Percentiles rank a stretch among this genome's conserved stretches.
These are phyloP conservation scores for Chromoteleia sp. DNA, from an alignment of 2,888 invertebrate genomes.

Conservation along the genomic window DNA sequence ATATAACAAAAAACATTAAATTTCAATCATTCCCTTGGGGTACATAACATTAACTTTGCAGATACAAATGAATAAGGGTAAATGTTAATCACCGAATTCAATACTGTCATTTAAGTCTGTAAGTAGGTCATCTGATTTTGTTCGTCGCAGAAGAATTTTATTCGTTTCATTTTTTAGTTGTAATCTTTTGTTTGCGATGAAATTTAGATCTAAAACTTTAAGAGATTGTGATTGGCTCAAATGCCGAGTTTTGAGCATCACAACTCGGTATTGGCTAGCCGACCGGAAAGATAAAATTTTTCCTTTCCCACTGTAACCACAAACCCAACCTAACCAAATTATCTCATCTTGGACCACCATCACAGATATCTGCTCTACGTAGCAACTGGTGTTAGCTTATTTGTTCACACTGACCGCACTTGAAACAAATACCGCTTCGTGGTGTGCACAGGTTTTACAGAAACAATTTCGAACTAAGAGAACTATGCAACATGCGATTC, in stretches of 20 bases:
- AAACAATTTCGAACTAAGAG: slow-evolving; percentile 51
- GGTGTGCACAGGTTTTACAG: slow-evolving; percentile 54
- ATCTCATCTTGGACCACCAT: slow-evolving; percentile 72
- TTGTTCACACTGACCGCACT: slow-evolving; percentile 81
- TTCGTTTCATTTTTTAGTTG: slow-evolving; percentile 55
- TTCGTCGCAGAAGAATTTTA: slow-evolving; percentile 25
- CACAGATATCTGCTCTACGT: slow-evolving; percentile 75
- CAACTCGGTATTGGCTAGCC: slow-evolving; percentile 59
- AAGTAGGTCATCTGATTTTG: slow-evolving; percentile 54
- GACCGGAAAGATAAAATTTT: slow-evolving; percentile 49
- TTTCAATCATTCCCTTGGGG: neutral
- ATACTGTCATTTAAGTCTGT: neutral
- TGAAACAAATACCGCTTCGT: slow-evolving; percentile 82
- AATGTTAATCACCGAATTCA: slow-evolving; percentile 7
- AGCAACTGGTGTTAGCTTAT: slow-evolving; percentile 84
- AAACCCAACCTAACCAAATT: slow-evolving; percentile 65
- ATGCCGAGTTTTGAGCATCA: slow-evolving; percentile 52
- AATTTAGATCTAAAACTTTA: slow-evolving; percentile 72
- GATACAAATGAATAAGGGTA: slow-evolving; percentile 6
- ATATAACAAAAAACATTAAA: no score
- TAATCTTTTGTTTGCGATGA: slow-evolving; percentile 72
- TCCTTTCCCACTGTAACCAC: slow-evolving; percentile 45
- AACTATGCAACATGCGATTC: slow-evolving; percentile 35
- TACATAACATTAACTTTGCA: slow-evolving; percentile 26
- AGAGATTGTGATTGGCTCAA: slow-evolving; percentile 44